Evolutionary conservation across 2,797 vertebrate species (phyloP).

Genomic region (Poeciliopsis turneri): DNA sequence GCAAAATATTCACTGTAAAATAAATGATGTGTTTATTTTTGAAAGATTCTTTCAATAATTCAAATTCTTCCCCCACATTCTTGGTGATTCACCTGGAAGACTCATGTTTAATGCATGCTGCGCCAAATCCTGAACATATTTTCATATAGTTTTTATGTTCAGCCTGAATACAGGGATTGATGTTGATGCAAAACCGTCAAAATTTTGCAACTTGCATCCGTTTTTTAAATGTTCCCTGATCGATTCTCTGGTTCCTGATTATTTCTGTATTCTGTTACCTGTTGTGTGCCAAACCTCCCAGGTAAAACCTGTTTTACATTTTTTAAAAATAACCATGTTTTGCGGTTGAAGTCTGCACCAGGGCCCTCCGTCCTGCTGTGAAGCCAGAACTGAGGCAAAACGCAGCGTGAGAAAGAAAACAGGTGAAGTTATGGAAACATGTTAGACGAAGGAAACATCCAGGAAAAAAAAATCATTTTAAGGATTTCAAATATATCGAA

Average conservation of each 20-base stretch:
- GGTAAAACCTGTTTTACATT: neutral
- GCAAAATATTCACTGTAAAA: neutral
- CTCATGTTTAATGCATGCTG: neutral
- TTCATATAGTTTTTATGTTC: neutral
- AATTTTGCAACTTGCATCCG: neutral
- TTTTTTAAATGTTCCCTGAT: neutral
- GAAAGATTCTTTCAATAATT: neutral
- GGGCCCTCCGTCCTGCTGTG: conserved; percentile 7
- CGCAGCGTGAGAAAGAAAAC: neutral
- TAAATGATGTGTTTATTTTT: neutral
- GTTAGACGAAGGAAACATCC: neutral
- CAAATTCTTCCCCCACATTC: neutral
- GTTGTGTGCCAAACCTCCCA: neutral
- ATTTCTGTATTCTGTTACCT: neutral
- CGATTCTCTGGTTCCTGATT: neutral
- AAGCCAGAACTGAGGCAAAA: neutral
- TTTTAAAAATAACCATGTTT: neutral
- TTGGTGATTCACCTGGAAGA: neutral
- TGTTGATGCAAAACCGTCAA: neutral
- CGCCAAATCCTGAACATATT: neutral
- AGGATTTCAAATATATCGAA: neutral
- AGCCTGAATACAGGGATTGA: neutral
- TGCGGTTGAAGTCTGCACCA: neutral
- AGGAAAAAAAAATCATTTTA: neutral
- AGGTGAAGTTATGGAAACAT: neutral